A percentile compares a stretch with the other conserved stretches of the same genome.
phyloP scores from a whole-genome alignment of 2,113 vertebrate species.

The Paramisgurnus dabryanus region DNA sequence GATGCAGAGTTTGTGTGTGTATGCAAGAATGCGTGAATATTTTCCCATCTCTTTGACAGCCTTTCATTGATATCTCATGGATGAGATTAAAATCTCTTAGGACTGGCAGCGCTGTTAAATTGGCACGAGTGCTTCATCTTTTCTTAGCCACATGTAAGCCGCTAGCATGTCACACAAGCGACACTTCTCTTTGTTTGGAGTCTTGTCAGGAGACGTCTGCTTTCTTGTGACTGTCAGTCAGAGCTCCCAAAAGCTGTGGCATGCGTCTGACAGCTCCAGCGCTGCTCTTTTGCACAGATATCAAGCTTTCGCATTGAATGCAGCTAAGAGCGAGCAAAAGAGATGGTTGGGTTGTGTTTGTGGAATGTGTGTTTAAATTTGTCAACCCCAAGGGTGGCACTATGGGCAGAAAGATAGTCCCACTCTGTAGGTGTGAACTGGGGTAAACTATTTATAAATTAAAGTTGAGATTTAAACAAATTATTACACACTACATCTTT shows the following conservation, averaged over 20 bases:
- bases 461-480: too few species aligned
- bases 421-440: too few species aligned
- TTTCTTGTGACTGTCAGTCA: constrained; percentile 37
- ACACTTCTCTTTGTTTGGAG: constrained; percentile 35
- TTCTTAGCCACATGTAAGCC: constrained; percentile 36
- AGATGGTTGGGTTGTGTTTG: constrained; percentile 2
- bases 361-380: neutral
- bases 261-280: neutral
- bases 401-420: too few species aligned
- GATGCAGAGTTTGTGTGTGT: constrained; percentile 34
- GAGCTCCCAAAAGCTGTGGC: constrained; percentile 5
- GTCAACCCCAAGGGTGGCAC: too few species aligned
- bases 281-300: neutral
- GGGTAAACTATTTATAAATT: too few species aligned
- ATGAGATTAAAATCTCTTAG: constrained; percentile 38
- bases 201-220: constrained; percentile 35
- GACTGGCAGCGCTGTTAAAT: constrained; percentile 27
- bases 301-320: neutral
- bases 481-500: too few species aligned
- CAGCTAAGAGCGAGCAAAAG: neutral
- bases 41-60: constrained; percentile 32
- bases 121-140: constrained; percentile 38
- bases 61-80: constrained; percentile 40
- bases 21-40: constrained; percentile 8
- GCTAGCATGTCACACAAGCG: constrained; percentile 32